Base-by-base conservation (phyloP, 1,140 invertebrate genomes). In the Rhizoglyphus robini region DNA sequence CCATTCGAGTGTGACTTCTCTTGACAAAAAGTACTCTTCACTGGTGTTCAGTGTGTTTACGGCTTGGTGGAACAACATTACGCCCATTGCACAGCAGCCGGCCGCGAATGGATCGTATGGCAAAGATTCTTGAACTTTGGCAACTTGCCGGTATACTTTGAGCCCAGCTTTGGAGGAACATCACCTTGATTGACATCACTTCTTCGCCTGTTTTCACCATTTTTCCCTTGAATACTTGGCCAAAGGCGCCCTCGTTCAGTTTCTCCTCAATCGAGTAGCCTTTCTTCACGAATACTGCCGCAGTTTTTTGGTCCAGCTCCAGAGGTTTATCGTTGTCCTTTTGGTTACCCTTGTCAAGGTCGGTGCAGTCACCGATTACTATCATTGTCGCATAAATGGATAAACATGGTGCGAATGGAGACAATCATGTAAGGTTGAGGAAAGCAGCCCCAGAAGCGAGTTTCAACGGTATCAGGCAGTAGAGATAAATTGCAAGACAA, bases 11-110 rank as follows among this genome's bases (percentile, higher is more conserved):
- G n/a, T n/a, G n/a, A n/a, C n/a, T n/a, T n/a, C n/a, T n/a, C n/a
- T n/a, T n/a, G n/a, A n/a, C n/a, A n/a, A n/a, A n/a, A n/a, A n/a
- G n/a, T n/a, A n/a, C n/a, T n/a, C n/a, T n/a, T n/a, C n/a, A n/a
- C n/a, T n/a, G n/a, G n/a, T n/a, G n/a, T n/a, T n/a, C n/a, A n/a
- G n/a, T n/a, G n/a, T n/a, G n/a, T n/a, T n/a, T n/a, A n/a, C n/a
- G n/a, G n/a, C n/a, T n/a, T n/a, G n/a, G n/a, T n/a, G n/a, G n/a
- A 72, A 73, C 5, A 73, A 64, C 27, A 73, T 72, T 13, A 73
- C 69, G 13, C 72, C 72, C 4, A 69, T 64, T 27, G 68, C 69
- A 72, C 73, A 74, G 23, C 71, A 31, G 57, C 74, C 72, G n/a
- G 68, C 66, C 5, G 54, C 27, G 5, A 67, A 67, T 8, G 73